phyloP scores from a whole-genome alignment of 2,888 invertebrate genomes.

The Drosophila parthenogenetica region DNA sequence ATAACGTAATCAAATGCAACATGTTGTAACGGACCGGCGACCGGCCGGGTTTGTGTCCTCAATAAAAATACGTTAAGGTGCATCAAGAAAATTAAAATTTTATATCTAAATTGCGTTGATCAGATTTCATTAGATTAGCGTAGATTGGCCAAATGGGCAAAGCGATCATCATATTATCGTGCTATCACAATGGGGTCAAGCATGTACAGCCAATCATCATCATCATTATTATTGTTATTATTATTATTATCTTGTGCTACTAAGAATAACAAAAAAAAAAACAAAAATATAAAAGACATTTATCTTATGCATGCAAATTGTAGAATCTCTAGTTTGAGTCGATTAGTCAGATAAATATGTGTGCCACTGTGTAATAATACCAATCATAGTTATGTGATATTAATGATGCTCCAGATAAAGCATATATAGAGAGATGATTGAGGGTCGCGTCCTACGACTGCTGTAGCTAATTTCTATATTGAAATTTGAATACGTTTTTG shows the following conservation, averaged over 20 bases:
- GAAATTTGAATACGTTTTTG: too few species aligned
- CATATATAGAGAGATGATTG: too few species aligned
- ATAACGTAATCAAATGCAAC: constrained; percentile 29
- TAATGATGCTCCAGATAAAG: too few species aligned
- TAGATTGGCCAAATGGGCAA: constrained; percentile 34
- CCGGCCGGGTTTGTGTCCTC: constrained; percentile 66
- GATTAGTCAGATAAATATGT: not conserved
- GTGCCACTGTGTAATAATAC: not conserved
- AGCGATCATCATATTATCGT: constrained; percentile 8
- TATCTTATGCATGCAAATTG: not conserved
- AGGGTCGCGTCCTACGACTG: too few species aligned
- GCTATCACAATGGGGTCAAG: constrained; percentile 42
- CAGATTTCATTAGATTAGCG: constrained; percentile 34
- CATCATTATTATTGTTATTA: not conserved
- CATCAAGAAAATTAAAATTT: constrained; percentile 40
- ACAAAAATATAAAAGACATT: not conserved
- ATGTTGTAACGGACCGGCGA: constrained; percentile 34
- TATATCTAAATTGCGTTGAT: constrained; percentile 30
- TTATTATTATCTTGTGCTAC: constrained; percentile 2
- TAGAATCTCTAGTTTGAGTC: not conserved
- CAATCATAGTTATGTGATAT: not conserved
- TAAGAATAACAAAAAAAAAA: not conserved
- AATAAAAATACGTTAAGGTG: constrained; percentile 45
- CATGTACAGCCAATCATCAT: constrained; percentile 35
- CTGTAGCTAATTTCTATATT: too few species aligned